Base-by-base conservation (phyloP, 2,888 invertebrate genomes). In the Drosophila prostipennis region DNA sequence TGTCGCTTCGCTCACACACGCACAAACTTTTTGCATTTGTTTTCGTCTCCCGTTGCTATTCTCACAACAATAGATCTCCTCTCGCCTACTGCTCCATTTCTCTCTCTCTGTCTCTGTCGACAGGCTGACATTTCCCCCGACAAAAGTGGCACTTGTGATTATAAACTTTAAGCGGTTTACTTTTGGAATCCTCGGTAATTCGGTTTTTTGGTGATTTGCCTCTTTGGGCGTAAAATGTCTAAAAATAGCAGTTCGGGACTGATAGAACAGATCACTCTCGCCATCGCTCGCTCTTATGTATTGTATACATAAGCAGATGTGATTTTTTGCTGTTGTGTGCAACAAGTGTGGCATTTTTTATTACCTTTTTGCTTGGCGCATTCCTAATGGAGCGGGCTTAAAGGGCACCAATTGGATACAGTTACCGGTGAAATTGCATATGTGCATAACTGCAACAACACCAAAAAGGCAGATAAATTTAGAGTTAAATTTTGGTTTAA, bases 191-290 rank as follows among this genome's bases (percentile, higher is more conserved):
- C 13, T 54, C 1, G 29, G n/a, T 29, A 36, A 45, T 19, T 8
- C 36, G 45, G 46, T 54, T 45, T 71, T 80, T 60, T 51, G 65
- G 51, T 61, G 39, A 19, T 42, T 56, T 52, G 39, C 61, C 52
- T 64, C 52, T 60, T 72, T 57, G 63, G 48, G 48, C 71, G 46
- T 45, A 8, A 45, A 45, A 11, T 11, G 14, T 69, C 71, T 82
- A 76, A 45, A 82, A 78, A 78, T 80, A 82, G 64, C 61, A 65
- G 59, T 49, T 39, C 45, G 56, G 45, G 39, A 67, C 79, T 82
- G 79, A 80, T 80, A 80, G 79, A 82, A 77, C 70, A 78, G 82
- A 80, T 79, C 80, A 78, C 82, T 81, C 82, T 82, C 79, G 69
- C 82, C 78, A 76, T 79, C 79, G 14, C 23, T 23, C 36, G 42